Percentiles rank a stretch among this genome's conserved stretches.
Conservation (phyloP, 2,797 vertebrate species). For the Hemibagrus guttatus region DNA sequence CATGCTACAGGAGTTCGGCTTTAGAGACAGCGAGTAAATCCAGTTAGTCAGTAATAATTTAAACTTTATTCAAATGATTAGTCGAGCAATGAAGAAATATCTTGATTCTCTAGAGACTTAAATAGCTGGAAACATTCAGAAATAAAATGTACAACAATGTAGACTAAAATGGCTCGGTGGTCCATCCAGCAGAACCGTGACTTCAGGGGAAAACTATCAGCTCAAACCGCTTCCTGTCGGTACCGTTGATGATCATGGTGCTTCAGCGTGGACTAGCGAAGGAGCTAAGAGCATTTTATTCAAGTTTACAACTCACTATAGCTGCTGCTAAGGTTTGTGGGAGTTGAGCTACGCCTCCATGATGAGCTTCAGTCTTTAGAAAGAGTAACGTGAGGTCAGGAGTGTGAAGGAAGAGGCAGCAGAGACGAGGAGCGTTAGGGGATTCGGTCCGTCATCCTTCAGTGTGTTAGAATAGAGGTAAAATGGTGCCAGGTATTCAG, state of each 20-base stretch:
- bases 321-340: constrained; percentile 39
- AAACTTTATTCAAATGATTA: constrained; percentile 79
- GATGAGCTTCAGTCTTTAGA: constrained; percentile 44
- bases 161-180: constrained; percentile 60
- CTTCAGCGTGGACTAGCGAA: background rate
- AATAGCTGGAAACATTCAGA: constrained; percentile 77
- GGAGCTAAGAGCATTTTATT: constrained; percentile 22
- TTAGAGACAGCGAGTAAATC: background rate
- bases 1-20: no score
- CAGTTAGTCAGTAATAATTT: constrained; percentile 62
- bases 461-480: background rate
- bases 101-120: constrained; percentile 69
- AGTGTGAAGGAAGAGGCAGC: constrained; percentile 49
- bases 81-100: constrained; percentile 70
- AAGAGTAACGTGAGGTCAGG: constrained; percentile 31
- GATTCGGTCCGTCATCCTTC: constrained; percentile 39
- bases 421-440: constrained; percentile 34
- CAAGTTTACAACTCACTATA: constrained; percentile 5
- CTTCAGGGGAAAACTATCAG: background rate
- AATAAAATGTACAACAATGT: constrained; percentile 74
- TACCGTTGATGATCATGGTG: background rate
- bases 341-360: constrained; percentile 38
- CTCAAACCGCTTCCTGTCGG: background rate
- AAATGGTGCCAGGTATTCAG: background rate
- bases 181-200: constrained; percentile 51